Conservation (phyloP, 1,140 invertebrate species). For the Adelges cooleyi region DNA sequence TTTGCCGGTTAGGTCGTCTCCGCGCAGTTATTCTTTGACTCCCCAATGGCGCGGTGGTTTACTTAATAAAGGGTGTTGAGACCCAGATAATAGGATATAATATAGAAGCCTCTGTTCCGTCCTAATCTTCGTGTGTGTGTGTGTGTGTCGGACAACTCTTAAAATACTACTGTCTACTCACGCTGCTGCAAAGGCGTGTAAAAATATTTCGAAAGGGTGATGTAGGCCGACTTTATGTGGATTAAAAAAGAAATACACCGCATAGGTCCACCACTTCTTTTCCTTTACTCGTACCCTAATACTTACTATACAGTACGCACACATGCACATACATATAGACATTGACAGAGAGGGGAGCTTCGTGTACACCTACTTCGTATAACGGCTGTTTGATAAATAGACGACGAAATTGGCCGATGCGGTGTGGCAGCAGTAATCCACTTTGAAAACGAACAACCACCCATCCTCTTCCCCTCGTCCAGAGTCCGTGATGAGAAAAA, state of each 20-base stretch:
- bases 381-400: slow-evolving; percentile 26
- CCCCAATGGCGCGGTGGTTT: background rate
- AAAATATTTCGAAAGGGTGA: too few relatives aligned
- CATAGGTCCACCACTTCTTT: too few relatives aligned
- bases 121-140: background rate
- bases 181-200: too few relatives aligned
- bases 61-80: slow-evolving; percentile 20
- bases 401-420: slow-evolving; percentile 15
- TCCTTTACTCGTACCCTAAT: too few relatives aligned
- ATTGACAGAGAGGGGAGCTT: too few relatives aligned
- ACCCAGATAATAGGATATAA: background rate
- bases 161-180: too few relatives aligned
- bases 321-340: too few relatives aligned
- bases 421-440: slow-evolving; percentile 5
- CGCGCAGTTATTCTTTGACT: background rate
- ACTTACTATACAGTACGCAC: too few relatives aligned
- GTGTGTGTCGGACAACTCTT: background rate
- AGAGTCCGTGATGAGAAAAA: slow-evolving; percentile 20
- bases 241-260: too few relatives aligned
- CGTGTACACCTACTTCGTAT: too few relatives aligned
- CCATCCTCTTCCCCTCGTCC: background rate
- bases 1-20: background rate
- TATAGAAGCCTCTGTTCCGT: background rate
- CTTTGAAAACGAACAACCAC: slow-evolving; percentile 13
- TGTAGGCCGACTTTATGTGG: too few relatives aligned